phyloP scores from a whole-genome alignment of 1,140 invertebrate species.

The Triops cancriformis region DNA sequence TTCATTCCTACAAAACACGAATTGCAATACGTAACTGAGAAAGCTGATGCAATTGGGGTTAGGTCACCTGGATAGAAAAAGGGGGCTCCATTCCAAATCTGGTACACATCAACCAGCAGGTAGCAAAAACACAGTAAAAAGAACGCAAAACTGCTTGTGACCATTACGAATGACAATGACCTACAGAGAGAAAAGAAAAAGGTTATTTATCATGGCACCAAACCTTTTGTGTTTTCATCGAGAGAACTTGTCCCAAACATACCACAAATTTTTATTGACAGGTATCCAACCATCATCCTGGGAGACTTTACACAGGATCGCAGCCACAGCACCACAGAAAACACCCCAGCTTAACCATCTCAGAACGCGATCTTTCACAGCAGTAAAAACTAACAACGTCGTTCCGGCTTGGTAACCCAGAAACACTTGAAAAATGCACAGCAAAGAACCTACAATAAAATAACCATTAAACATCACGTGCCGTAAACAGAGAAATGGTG shows the following conservation, averaged over 20 bases:
- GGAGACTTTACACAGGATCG: conserved; percentile 41
- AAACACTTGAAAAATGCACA: conserved; percentile 57
- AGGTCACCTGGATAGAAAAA: conserved; percentile 43
- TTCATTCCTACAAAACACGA: conserved; percentile 46
- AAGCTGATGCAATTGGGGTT: not conserved
- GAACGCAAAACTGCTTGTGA: conserved; percentile 44
- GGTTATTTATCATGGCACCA: conserved; percentile 14
- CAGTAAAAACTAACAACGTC: conserved; percentile 33
- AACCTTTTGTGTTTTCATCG: not conserved
- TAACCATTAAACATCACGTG: not conserved
- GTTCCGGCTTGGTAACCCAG: conserved; percentile 44
- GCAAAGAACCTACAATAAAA: conserved; percentile 38
- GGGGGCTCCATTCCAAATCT: conserved; percentile 46
- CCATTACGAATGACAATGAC: conserved; percentile 48
- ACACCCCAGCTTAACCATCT: conserved; percentile 43
- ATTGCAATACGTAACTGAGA: conserved; percentile 7
- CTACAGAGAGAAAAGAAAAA: conserved; percentile 34
- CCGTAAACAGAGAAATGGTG: conserved; percentile 35
- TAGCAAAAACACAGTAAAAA: conserved; percentile 45
- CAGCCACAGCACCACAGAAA: conserved; percentile 41
- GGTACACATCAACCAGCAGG: conserved; percentile 44
- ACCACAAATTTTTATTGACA: conserved; percentile 55
- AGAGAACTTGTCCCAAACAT: conserved; percentile 28
- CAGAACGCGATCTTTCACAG: conserved; percentile 29
- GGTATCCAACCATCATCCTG: conserved; percentile 49